A percentile compares a stretch with the other conserved stretches of the same genome.
Evolutionary conservation across 2,888 invertebrate genomes (phyloP).

Genomic region (Sylvicola cinctus): DNA sequence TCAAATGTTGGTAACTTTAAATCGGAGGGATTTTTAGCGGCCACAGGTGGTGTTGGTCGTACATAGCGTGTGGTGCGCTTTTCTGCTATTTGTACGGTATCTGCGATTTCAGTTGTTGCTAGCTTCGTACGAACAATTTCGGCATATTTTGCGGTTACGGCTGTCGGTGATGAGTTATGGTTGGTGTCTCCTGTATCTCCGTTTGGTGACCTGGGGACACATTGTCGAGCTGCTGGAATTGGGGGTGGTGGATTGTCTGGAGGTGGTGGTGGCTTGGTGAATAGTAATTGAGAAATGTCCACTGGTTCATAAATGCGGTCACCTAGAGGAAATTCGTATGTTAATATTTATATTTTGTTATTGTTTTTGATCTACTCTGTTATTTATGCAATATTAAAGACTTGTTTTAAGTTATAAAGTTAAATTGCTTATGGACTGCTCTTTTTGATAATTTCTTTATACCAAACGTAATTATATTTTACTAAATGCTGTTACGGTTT

Average conservation of each 20-base stretch:
- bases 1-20: not conserved
- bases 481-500: no score
- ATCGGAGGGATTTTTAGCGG: not conserved
- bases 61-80: conserved; percentile 2
- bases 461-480: no score
- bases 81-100: not conserved
- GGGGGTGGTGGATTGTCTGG: not conserved
- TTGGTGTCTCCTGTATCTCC: no score
- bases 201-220: no score
- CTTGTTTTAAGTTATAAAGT: no score
- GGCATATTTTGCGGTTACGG: not conserved
- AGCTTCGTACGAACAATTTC: not conserved
- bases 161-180: not conserved
- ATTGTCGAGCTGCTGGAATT: no score
- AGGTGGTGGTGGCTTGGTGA: not conserved
- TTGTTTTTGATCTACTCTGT: not conserved
- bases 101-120: not conserved
- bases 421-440: no score
- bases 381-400: no score
- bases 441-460: no score
- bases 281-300: no score
- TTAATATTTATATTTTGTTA: not conserved
- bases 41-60: not conserved
- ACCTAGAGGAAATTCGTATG: no score
- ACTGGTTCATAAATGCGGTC: no score